These are phyloP conservation scores for Epizoanthus illoricatus DNA, from an alignment of 92 coral and sea anemone genomes.

Conservation along the genomic window DNA sequence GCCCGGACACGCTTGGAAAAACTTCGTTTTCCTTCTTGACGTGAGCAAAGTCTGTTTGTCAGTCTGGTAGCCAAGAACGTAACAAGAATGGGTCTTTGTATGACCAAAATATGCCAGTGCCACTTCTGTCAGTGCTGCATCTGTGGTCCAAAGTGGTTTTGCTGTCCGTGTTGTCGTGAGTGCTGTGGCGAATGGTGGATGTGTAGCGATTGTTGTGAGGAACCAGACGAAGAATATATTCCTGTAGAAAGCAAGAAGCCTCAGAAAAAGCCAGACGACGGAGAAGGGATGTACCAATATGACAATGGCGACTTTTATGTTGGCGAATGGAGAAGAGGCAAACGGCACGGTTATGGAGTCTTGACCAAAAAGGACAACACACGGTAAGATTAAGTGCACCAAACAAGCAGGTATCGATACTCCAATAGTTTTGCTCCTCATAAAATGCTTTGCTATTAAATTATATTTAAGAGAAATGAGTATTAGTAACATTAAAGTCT, in stretches of 20 bases:
- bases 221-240: conserved; percentile 64
- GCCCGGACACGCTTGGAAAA: too few species aligned
- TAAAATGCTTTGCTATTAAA: too few species aligned
- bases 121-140: conserved; percentile 77
- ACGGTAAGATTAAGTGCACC: conserved; percentile 34
- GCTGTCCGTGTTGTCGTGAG: conserved; percentile 76
- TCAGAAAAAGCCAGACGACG: conserved; percentile 72
- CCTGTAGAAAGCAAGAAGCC: conserved; percentile 44
- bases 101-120: conserved; percentile 81
- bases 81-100: conserved; percentile 70
- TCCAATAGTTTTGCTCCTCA: neutral
- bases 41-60: neutral
- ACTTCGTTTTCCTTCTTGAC: too few species aligned
- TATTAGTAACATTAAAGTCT: too few species aligned
- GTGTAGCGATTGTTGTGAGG: conserved; percentile 91
- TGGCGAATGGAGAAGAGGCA: conserved; percentile 90
- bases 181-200: conserved; percentile 96
- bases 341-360: conserved; percentile 82
- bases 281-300: conserved; percentile 88
- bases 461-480: too few species aligned
- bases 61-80: neutral
- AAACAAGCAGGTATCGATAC: neutral
- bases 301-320: conserved; percentile 86
- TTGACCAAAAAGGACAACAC: conserved; percentile 76
- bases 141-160: conserved; percentile 70